Conservation (phyloP, 2,888 invertebrate species). For the Spatulosminthurus flaviceps region DNA sequence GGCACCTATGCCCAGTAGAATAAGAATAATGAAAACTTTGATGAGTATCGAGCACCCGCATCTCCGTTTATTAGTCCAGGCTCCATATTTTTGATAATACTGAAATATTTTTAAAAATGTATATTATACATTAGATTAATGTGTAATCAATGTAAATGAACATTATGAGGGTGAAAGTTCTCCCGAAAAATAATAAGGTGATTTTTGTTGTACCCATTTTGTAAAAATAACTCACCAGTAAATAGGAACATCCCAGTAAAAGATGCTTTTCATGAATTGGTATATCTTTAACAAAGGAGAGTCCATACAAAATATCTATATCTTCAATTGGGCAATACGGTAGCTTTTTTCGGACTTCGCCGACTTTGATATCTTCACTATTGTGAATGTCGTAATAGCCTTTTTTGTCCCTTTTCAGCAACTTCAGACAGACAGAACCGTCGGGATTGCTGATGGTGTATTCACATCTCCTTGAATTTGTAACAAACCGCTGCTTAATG, state of each 20-base stretch:
- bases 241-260: not conserved
- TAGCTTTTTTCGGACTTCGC: not conserved
- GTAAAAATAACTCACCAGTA: slow-evolving; percentile 5
- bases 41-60: not conserved
- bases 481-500: not conserved
- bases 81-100: not conserved
- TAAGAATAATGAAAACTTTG: not conserved
- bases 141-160: too few relatives aligned
- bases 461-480: not conserved
- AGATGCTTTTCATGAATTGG: slow-evolving; percentile 21
- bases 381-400: not conserved
- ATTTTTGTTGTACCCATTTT: not conserved
- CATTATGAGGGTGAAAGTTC: too few relatives aligned
- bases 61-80: not conserved
- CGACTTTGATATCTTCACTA: not conserved
- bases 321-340: not conserved
- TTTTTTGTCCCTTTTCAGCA: not conserved
- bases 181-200: too few relatives aligned
- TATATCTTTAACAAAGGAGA: not conserved
- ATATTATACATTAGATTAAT: too few relatives aligned
- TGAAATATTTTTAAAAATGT: not conserved
- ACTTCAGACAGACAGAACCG: not conserved
- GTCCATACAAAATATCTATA: not conserved
- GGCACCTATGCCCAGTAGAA: not conserved
- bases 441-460: not conserved